Evolutionary conservation across 2,113 vertebrate genomes (phyloP).

Genomic region (Ardeotis arabs): DNA sequence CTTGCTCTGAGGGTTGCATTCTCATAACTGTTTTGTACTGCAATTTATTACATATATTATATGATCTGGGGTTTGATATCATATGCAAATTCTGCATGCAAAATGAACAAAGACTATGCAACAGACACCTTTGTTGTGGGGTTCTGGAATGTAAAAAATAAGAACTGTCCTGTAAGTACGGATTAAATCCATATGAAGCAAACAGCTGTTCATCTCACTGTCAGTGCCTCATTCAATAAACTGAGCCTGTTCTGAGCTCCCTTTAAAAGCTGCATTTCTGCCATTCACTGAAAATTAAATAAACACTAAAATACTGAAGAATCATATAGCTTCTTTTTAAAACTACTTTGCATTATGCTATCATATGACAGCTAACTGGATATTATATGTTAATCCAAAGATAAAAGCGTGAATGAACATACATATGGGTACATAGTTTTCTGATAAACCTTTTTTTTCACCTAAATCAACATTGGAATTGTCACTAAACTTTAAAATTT

Average conservation of each 20-base stretch:
- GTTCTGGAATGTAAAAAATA: not conserved
- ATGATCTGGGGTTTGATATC: not conserved
- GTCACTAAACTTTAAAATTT: not conserved
- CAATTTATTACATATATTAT: not conserved
- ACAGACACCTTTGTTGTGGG: not conserved
- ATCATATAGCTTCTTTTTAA: not conserved
- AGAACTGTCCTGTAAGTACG: not conserved
- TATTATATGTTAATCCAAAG: not conserved
- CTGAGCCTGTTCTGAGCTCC: not conserved
- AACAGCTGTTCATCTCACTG: not conserved
- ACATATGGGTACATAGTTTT: not conserved
- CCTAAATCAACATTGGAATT: not conserved
- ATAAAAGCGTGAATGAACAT: not conserved
- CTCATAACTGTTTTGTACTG: not conserved
- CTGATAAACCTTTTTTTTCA: not conserved
- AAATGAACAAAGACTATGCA: not conserved
- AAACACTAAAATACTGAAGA: not conserved
- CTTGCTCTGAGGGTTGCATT: not conserved
- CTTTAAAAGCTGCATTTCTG: not conserved
- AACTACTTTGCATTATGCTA: not conserved
- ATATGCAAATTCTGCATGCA: not conserved
- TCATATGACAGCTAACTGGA: not conserved
- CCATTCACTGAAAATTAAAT: not conserved
- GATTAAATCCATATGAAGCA: not conserved
- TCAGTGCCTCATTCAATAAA: not conserved